These are phyloP conservation scores for Ariopsis seemanni DNA, from an alignment of 2,113 vertebrate genomes.

Conservation along the genomic window DNA sequence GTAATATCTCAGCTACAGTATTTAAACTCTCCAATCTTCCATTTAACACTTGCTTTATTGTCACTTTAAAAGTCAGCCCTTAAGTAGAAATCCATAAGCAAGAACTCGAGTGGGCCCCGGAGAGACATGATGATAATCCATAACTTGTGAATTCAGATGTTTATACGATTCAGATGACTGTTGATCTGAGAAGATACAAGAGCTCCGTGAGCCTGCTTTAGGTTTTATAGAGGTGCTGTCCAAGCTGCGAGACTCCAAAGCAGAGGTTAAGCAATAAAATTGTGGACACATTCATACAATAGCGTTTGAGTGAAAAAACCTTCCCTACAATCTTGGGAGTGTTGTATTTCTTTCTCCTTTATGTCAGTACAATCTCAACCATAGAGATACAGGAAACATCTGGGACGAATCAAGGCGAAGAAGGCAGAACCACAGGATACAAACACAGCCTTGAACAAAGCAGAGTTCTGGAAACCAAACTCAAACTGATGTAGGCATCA, in stretches of 20 bases:
- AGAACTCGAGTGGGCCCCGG: background rate
- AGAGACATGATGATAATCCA: background rate
- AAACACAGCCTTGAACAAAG: constrained; percentile 61
- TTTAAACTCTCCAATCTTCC: constrained; percentile 56
- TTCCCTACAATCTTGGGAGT: constrained; percentile 61
- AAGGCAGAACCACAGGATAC: constrained; percentile 72
- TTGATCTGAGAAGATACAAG: background rate
- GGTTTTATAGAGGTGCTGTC: constrained; percentile 28
- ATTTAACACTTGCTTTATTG: constrained; percentile 60
- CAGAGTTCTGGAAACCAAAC: constrained; percentile 53
- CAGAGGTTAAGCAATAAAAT: constrained; percentile 56
- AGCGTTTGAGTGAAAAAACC: constrained; percentile 56
- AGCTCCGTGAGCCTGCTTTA: background rate
- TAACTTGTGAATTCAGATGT: constrained; percentile 13
- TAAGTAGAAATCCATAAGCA: constrained; percentile 51
- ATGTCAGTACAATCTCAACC: constrained; percentile 53
- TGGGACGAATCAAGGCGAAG: constrained; percentile 71
- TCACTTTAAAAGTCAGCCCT: constrained; percentile 49
- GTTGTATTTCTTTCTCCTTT: constrained; percentile 61
- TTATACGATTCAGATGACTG: constrained; percentile 5
- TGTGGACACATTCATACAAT: constrained; percentile 59
- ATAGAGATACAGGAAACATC: constrained; percentile 78
- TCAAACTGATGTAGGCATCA: constrained; percentile 38
- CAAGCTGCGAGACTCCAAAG: constrained; percentile 23
- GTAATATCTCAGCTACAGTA: constrained; percentile 54